These are phyloP conservation scores for Cecidostiba fungosa DNA, from an alignment of 2,888 invertebrate species.

Conservation along the genomic window DNA sequence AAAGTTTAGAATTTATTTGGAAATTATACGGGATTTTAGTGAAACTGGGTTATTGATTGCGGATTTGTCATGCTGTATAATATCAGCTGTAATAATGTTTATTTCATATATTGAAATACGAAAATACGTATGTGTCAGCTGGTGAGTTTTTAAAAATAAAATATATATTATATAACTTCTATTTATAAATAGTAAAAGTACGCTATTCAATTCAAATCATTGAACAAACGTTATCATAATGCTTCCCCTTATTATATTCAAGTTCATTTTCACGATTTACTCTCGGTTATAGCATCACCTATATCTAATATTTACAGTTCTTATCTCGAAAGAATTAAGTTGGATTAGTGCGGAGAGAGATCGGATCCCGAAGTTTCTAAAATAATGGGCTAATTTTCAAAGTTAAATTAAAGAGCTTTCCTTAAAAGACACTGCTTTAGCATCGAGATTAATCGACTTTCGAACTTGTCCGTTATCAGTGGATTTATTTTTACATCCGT, in stretches of 20 bases:
- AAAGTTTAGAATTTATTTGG: neutral
- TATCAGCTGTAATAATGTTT: neutral
- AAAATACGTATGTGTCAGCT: no score
- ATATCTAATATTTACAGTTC: constrained; percentile 22
- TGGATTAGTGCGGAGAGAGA: constrained; percentile 11
- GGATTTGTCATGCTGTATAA: neutral
- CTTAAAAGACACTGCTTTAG: constrained; percentile 26
- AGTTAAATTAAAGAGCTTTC: constrained; percentile 50
- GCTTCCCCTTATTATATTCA: neutral
- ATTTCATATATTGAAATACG: no score
- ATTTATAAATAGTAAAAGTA: no score
- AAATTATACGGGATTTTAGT: neutral
- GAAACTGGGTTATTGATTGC: no score
- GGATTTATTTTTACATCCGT: constrained; percentile 24
- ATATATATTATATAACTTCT: no score
- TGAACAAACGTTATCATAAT: no score
- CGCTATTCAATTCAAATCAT: no score
- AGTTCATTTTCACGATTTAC: neutral
- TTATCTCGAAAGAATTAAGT: constrained; percentile 43
- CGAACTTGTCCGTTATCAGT: constrained; percentile 28
- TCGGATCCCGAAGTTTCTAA: constrained; percentile 22
- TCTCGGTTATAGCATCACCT: neutral
- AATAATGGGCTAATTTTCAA: constrained; percentile 41
- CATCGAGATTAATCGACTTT: constrained; percentile 35
- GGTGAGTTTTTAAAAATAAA: no score